These are phyloP conservation scores for Acanthornis magna DNA, from an alignment of 2,797 vertebrate genomes.

Conservation along the genomic window DNA sequence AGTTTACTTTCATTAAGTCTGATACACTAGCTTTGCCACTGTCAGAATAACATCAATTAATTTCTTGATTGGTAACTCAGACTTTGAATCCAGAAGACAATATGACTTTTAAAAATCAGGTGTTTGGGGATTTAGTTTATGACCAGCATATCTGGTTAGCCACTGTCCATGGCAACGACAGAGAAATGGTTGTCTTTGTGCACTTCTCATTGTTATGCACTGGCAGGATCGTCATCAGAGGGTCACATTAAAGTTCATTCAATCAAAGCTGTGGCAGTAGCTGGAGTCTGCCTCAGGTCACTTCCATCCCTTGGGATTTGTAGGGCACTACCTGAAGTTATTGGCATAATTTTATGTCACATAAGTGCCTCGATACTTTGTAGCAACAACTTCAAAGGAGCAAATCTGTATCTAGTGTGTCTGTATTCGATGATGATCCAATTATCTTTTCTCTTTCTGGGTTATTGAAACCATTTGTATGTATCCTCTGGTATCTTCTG, in stretches of 20 bases:
- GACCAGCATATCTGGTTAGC: neutral
- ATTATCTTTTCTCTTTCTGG: neutral
- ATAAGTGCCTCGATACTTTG: conserved; percentile 14
- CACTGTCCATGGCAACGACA: conserved; percentile 1
- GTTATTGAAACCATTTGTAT: neutral
- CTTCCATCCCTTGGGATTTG: conserved; percentile 63
- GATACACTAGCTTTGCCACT: neutral
- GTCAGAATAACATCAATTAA: neutral
- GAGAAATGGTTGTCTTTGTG: conserved; percentile 48
- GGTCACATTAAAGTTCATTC: conserved; percentile 74
- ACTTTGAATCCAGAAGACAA: neutral
- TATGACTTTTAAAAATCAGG: neutral
- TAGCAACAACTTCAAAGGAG: conserved; percentile 27
- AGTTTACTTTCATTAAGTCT: neutral
- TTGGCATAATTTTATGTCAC: conserved; percentile 64
- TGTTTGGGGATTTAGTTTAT: neutral
- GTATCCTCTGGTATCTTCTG: neutral
- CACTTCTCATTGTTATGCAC: conserved; percentile 68
- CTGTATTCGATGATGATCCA: neutral
- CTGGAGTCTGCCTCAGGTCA: conserved; percentile 58
- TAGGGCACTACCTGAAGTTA: conserved; percentile 58
- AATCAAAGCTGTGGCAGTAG: conserved; percentile 70
- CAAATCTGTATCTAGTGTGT: neutral
- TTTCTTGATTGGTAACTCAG: neutral
- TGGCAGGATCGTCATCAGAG: conserved; percentile 38